These are phyloP conservation scores for Microplitis manilae DNA, from an alignment of 2,888 invertebrate genomes.

Conservation along the genomic window DNA sequence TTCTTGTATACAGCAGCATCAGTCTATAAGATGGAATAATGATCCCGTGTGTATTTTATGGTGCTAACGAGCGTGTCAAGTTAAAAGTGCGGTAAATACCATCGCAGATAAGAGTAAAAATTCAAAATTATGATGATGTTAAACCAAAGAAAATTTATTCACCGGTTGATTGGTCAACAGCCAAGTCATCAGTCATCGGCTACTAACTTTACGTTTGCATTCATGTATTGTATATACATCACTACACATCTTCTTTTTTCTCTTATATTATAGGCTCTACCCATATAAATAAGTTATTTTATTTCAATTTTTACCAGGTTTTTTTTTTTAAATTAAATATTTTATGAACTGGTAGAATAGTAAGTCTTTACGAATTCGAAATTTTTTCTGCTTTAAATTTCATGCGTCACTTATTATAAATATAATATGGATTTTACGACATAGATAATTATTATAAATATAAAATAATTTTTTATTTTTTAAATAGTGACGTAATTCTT, in stretches of 20 bases:
- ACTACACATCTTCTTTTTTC: not conserved
- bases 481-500: not conserved
- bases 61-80: slow-evolving; percentile 27
- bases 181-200: not conserved
- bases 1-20: slow-evolving; percentile 1
- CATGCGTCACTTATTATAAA: not conserved
- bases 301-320: not conserved
- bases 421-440: not conserved
- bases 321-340: not conserved
- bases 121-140: slow-evolving; percentile 4
- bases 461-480: not conserved
- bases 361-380: not conserved
- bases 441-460: not conserved
- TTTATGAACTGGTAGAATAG: not conserved
- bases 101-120: not conserved
- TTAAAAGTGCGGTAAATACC: not conserved
- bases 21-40: slow-evolving; percentile 10
- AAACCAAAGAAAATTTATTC: slow-evolving; percentile 3
- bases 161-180: not conserved
- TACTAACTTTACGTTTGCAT: not conserved
- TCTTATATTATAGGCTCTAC: not conserved
- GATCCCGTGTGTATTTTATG: not conserved
- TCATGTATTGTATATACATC: not conserved
- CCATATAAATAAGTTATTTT: not conserved
- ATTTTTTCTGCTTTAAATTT: not conserved